Evolutionary conservation across 2,113 vertebrate genomes (phyloP).

Genomic region (Corythornis vintsioides): DNA sequence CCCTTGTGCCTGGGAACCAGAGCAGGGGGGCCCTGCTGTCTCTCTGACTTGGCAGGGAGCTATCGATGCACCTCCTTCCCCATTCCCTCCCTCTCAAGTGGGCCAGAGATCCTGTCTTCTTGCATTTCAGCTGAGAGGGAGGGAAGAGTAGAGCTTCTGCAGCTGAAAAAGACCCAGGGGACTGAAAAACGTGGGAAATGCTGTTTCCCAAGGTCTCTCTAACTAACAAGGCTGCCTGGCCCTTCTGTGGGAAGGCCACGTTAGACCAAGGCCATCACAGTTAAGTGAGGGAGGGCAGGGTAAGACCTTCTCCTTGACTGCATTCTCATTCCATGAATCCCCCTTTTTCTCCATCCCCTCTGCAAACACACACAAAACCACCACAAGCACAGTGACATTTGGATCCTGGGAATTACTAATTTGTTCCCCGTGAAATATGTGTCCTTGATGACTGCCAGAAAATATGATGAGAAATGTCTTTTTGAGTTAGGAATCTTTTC

Average conservation of each 20-base stretch:
- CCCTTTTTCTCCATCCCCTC: neutral
- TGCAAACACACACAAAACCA: rapidly evolving
- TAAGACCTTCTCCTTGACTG: neutral
- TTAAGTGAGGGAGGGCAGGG: neutral
- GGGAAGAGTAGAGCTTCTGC: neutral
- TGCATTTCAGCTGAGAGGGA: neutral
- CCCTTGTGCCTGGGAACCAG: neutral
- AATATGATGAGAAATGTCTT: neutral
- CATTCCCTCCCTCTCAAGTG: neutral
- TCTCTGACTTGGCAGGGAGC: neutral
- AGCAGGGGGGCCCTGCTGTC: rapidly evolving
- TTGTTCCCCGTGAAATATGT: neutral
- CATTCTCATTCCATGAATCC: neutral
- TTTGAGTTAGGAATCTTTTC: neutral
- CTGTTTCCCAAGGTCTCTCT: neutral
- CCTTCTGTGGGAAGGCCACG: neutral
- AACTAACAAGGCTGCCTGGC: neutral
- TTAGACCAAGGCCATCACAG: neutral
- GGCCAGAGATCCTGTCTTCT: neutral
- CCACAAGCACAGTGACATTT: neutral
- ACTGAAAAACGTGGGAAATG: neutral
- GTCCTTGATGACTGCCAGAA: neutral
- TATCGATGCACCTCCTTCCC: neutral
- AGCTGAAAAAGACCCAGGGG: neutral
- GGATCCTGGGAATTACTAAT: neutral